Base-by-base conservation (phyloP, 1,140 invertebrate genomes). In the Drosophila pruinosa region DNA sequence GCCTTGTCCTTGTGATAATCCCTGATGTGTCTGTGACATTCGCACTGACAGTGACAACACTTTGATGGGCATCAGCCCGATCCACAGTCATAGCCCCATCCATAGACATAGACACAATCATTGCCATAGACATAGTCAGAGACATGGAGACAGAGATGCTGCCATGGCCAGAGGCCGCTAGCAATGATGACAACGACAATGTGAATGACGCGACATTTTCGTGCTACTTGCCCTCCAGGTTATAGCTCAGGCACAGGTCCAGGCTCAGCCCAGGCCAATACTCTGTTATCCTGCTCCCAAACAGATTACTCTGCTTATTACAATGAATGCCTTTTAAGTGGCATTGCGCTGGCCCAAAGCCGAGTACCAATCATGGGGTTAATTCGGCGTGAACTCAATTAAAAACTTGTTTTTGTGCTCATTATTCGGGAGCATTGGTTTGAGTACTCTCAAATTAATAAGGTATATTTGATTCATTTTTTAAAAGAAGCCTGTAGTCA, bases 1-100 rank as follows among this genome's bases (percentile, higher is more conserved):
- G 64, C 61, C 58, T 75, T 70, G 69, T 58, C 58, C 56, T 63
- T 62, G 82, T 71, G 71, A 68, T 90, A 90, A 90, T 90, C 89
- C 89, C 89, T 90, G 89, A 90, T 79, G 89, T 90, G 89, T 90
- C 89, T 86, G 45, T 89, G 89, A 90, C 89, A 90, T 89, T 79
- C 69, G 80, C 80, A 86, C 83, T 90, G 89, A 90, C 89, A 90
- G 89, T 90, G 89, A 90, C 89, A 90, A 90, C 85, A 86, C 89
- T 90, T 90, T 90, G 89, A 90, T 86, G 89, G 83, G 79, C 43
- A 73, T 3, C 68, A 47, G 58, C 38, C 53, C 57, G 58, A 58
- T 61, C 19, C 72, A 58, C 34, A 58, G 73, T 50, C 56, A 70
- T 63, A 50, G 61, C 53, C 62, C 47, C 50, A 19, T 50, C 15